Evolutionary conservation across 2,888 invertebrate species (phyloP).

Genomic region (Dryadula phaetusa): DNA sequence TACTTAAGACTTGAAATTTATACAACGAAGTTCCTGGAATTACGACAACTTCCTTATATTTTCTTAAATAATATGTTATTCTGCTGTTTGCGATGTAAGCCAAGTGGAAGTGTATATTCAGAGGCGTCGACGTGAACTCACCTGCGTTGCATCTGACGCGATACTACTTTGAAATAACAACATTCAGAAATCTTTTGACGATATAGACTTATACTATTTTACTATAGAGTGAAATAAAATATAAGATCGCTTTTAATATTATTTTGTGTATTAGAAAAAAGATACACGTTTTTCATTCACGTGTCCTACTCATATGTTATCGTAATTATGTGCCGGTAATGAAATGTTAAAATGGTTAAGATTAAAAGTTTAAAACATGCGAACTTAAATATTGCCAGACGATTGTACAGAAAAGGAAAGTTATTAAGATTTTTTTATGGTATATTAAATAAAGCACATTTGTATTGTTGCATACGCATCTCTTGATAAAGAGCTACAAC

Average conservation of each 20-base stretch:
- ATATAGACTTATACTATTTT: neutral
- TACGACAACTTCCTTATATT: constrained; percentile 23
- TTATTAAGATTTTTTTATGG: no score
- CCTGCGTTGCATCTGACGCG: constrained; percentile 28
- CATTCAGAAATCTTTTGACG: constrained; percentile 25
- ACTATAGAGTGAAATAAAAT: neutral
- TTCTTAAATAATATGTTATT: constrained; percentile 31
- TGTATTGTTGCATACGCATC: no score
- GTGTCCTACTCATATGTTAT: no score
- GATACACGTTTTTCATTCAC: neutral
- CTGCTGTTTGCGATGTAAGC: constrained; percentile 30
- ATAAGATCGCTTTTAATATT: neutral
- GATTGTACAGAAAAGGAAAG: no score
- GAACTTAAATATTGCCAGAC: no score
- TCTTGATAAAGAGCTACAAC: neutral
- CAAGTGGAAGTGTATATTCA: constrained; percentile 30
- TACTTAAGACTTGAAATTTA: neutral
- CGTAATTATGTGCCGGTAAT: neutral
- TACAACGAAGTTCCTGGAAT: neutral
- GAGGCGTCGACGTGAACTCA: constrained; percentile 31
- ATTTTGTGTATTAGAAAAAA: neutral
- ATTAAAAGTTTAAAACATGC: neutral
- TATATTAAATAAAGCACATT: no score
- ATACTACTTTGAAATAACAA: constrained; percentile 27
- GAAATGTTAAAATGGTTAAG: neutral